A percentile compares a stretch with the other conserved stretches of the same genome.
These are phyloP conservation scores for Gymnobelideus leadbeateri DNA, from an alignment of 2,113 vertebrate genomes.

Conservation along the genomic window DNA sequence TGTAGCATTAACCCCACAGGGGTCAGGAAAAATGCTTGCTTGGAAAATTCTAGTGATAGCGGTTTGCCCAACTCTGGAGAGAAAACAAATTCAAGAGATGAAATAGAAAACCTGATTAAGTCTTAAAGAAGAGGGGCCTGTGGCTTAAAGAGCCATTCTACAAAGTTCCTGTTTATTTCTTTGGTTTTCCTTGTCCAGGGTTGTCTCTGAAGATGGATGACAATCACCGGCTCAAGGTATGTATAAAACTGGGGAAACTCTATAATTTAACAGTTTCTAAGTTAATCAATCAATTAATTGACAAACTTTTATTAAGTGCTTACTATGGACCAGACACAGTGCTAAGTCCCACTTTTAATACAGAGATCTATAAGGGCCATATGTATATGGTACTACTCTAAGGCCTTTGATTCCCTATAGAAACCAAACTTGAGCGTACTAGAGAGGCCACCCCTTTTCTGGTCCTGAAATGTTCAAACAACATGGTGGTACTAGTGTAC, in stretches of 20 bases:
- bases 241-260: background rate
- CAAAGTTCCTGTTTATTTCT: background rate
- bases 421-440: background rate
- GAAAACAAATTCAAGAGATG: background rate
- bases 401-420: background rate
- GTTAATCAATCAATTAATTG: background rate
- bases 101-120: background rate
- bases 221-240: background rate
- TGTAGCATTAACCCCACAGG: conserved; percentile 1
- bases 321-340: background rate
- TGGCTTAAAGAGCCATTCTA: background rate
- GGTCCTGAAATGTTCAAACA: background rate
- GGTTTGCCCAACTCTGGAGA: background rate
- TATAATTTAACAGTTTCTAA: background rate
- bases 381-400: background rate
- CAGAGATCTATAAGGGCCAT: background rate
- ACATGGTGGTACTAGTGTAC: background rate
- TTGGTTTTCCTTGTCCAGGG: background rate
- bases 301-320: background rate
- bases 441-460: background rate
- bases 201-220: background rate
- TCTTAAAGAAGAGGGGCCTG: background rate
- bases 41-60: background rate
- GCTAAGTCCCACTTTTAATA: background rate
- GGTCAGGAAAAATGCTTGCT: background rate